Conservation (phyloP, 2,888 invertebrate species). For the Apodemia duryi region DNA sequence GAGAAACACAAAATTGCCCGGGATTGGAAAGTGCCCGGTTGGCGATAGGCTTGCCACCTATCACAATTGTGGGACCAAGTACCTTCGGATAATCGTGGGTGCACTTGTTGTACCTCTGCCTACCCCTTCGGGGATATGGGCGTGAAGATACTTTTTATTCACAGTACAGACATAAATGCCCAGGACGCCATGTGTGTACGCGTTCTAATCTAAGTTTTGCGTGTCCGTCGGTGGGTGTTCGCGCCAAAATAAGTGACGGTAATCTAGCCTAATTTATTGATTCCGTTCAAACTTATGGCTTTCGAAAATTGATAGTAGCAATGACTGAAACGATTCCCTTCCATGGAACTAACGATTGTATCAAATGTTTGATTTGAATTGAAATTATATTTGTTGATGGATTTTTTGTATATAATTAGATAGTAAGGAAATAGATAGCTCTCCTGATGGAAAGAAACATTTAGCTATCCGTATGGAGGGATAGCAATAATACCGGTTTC, state of each 20-base stretch:
- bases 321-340: slow-evolving; percentile 7
- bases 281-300: slow-evolving; percentile 23
- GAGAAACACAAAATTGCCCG: too few relatives aligned
- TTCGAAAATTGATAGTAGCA: slow-evolving; percentile 17
- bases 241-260: slow-evolving; percentile 40
- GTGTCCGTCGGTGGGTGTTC: slow-evolving; percentile 23
- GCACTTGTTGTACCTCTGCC: too few relatives aligned
- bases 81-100: too few relatives aligned
- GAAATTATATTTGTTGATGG: background rate
- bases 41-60: too few relatives aligned
- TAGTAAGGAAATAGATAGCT: too few relatives aligned
- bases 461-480: too few relatives aligned
- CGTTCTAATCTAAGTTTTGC: slow-evolving; percentile 24
- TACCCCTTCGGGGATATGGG: too few relatives aligned
- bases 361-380: background rate
- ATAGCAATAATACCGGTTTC: too few relatives aligned
- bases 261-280: slow-evolving; percentile 37
- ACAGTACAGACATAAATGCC: background rate
- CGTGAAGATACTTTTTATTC: too few relatives aligned
- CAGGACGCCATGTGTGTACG: slow-evolving; percentile 16
- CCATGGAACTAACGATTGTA: background rate
- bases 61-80: too few relatives aligned
- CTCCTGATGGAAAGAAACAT: too few relatives aligned
- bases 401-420: background rate
- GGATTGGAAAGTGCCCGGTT: too few relatives aligned